These are phyloP conservation scores for Pomatorhinus ruficollis DNA, from an alignment of 2,113 vertebrate genomes.

Conservation along the genomic window DNA sequence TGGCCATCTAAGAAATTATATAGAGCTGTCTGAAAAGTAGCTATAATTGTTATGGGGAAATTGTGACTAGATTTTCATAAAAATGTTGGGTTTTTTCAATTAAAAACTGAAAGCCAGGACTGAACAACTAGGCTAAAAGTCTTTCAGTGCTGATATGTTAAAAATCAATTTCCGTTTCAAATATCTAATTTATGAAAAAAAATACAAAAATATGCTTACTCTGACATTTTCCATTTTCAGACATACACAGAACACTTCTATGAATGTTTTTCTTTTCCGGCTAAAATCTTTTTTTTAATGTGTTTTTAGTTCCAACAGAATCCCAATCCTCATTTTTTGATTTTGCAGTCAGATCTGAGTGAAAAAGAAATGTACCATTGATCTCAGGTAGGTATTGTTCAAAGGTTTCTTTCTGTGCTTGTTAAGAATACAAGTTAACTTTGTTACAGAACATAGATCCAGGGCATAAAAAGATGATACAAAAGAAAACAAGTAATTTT, in stretches of 20 bases:
- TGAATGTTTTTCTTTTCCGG: not conserved
- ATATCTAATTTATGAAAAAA: not conserved
- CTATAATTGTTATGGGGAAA: not conserved
- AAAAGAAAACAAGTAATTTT: conserved; percentile 33
- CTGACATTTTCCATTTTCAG: not conserved
- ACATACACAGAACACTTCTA: not conserved
- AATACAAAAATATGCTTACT: not conserved
- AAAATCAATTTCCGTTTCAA: not conserved
- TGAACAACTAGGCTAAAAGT: not conserved
- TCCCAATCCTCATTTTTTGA: not conserved
- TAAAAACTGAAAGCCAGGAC: not conserved
- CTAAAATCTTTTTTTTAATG: not conserved
- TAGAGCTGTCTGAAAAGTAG: not conserved
- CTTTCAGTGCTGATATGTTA: not conserved
- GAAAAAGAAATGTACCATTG: not conserved
- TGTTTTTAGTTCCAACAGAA: not conserved
- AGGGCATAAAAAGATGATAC: not conserved
- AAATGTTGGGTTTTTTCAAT: not conserved
- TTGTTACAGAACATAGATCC: not conserved
- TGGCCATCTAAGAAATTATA: not conserved
- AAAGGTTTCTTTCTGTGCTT: not conserved
- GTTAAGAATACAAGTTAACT: conserved; percentile 25
- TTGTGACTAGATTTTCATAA: not conserved
- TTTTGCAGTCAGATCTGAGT: not conserved
- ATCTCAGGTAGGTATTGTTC: conserved; percentile 2